Evolutionary conservation across 2,113 vertebrate species (phyloP), one percentile per base, ranked within the genome.

Genomic region (Typhlomys cinereus): DNA sequence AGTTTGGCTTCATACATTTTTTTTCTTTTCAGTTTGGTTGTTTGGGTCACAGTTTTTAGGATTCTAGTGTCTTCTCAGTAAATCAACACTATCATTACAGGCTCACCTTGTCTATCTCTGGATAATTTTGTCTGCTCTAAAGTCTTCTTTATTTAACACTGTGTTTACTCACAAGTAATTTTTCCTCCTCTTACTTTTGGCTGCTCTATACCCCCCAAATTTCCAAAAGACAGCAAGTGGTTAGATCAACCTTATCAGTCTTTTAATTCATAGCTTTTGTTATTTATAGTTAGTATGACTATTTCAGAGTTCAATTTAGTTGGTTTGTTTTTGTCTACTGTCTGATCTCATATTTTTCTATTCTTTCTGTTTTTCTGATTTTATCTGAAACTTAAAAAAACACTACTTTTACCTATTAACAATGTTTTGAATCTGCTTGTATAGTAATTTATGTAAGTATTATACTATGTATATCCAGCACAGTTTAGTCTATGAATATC

Each of bases 261-360:
- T 73, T 94, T 88, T 85, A 88, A 54, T 41, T 66, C 27, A 5
- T 61, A 1, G 66, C 50, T 74, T 88, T 94, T 62, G 50, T 8
- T 46, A 92, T 76, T 92, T 88, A 88, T 44, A 88, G 59, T 89
- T 89, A 93, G 66, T 87, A 52, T 83, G 46, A 84, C 84, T 90
- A 62, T 78, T 92, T 78, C 39, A 73, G 54, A 5, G 20, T 15
- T 89, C 73, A 67, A 44, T 75, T 9, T 90, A 18, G n/a, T 57
- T 91, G 44, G 62, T 93, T 85, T 31, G 64, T 46, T 71, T 57
- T 46, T 91, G 9, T 41, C 78, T 70, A 9, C 44, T 54, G 6
- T 67, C 59, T 90, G 9, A 18, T 76, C 7, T 66, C 7, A 36
- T 64, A 15, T 29, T 17, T 12, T 41, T 57, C 64, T 57, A 76